Base-by-base conservation (phyloP, 1,140 invertebrate species). In the Drosophila erecta region DNA sequence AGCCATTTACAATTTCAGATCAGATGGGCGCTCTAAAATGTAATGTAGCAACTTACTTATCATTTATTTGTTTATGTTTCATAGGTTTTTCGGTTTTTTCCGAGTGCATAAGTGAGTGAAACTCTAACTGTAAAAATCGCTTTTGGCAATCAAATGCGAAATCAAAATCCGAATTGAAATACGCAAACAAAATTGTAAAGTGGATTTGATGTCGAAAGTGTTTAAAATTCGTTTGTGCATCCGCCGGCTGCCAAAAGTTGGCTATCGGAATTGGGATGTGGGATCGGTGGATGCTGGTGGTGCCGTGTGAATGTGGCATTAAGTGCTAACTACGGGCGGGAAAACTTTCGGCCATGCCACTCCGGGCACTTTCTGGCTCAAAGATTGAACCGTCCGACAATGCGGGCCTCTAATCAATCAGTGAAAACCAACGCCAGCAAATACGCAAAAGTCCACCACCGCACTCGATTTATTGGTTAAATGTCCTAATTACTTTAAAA, bases 141-240 rank as follows among this genome's bases (percentile, higher is more conserved):
- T 83, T 87, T 87, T 33, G 71, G 75, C 83, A 86, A 87, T 86
- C 84, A 79, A 83, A 83, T 72, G 55, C 65, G 75, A 89, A 86
- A 87, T 89, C 83, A 87, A 89, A 87, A 76, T 89, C 76, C 79
- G 65, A 87, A 87, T 87, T 79, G 83, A 86, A 87, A 83, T 79
- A 83, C 84, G 75, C 75, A 87, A 86, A 86, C 83, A 81, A 86
- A 86, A 83, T 86, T 87, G 58, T 87, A 61, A 87, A 87, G 59
- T 89, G 79, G 76, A 76, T 77, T 89, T 66, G 70, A 70, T 72
- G 76, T 58, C 47, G 58, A 76, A 81, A 81, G 78, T 79, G 83
- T 81, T 86, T 81, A 85, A 74, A 85, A 86, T 75, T 80, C 67
- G 53, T 54, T 64, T 60, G 54, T 44, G 41, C 67, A 61, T 54